phyloP scores from a whole-genome alignment of 2,888 invertebrate species.

The Tineola bisselliella region DNA sequence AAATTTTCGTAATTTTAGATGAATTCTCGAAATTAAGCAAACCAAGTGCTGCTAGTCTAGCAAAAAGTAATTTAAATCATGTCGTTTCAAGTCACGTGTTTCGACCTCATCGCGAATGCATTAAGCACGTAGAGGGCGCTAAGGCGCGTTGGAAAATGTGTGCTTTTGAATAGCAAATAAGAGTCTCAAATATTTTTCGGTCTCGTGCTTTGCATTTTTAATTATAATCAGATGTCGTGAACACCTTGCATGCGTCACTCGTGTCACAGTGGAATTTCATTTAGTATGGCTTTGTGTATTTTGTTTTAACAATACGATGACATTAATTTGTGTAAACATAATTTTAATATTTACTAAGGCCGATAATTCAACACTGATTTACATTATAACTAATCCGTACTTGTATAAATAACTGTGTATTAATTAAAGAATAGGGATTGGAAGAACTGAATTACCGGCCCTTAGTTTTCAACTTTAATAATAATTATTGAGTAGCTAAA shows the following conservation, averaged over 20 bases:
- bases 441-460: no score
- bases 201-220: constrained; percentile 12
- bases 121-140: constrained; percentile 26
- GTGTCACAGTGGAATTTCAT: neutral
- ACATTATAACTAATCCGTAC: no score
- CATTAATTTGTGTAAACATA: no score
- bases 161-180: constrained; percentile 12
- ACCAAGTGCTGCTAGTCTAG: neutral
- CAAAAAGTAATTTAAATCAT: constrained; percentile 31
- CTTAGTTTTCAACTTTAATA: no score
- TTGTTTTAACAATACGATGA: no score
- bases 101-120: constrained; percentile 30
- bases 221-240: constrained; percentile 11
- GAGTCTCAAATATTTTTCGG: constrained; percentile 4
- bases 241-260: neutral
- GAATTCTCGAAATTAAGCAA: no score
- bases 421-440: no score
- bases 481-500: no score
- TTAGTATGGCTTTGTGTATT: neutral
- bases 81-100: constrained; percentile 25
- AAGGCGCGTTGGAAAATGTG: constrained; percentile 14
- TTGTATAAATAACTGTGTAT: no score
- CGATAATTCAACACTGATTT: no score
- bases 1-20: no score
- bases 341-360: no score